Evolutionary conservation across 2,797 vertebrate species (phyloP).

Genomic region (Geotrypetes seraphini): DNA sequence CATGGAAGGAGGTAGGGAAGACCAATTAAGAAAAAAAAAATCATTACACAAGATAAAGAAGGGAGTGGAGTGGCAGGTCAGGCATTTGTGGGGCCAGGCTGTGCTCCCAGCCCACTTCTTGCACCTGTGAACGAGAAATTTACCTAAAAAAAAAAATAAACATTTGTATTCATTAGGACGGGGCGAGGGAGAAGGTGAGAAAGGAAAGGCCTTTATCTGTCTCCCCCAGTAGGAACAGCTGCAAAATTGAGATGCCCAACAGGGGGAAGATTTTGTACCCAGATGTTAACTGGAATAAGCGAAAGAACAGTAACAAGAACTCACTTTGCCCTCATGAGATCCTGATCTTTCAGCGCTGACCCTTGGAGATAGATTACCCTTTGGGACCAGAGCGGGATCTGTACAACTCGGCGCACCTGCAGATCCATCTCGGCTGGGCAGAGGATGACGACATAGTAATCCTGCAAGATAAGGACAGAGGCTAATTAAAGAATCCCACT

Average conservation of each 20-base stretch:
- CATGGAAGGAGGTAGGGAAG: neutral
- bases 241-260: too few relatives aligned
- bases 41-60: neutral
- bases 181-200: too few relatives aligned
- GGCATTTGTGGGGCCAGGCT: too few relatives aligned
- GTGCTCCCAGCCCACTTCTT: too few relatives aligned
- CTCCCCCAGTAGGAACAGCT: too few relatives aligned
- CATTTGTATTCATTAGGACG: too few relatives aligned
- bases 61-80: too few relatives aligned
- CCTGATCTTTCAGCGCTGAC: conserved; percentile 73
- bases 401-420: conserved; percentile 67
- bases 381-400: conserved; percentile 73
- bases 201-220: too few relatives aligned
- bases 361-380: conserved; percentile 76
- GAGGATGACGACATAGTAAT: conserved; percentile 75
- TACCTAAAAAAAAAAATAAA: too few relatives aligned
- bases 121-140: too few relatives aligned
- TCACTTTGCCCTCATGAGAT: conserved; percentile 77
- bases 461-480: conserved; percentile 28
- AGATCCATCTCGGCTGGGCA: conserved; percentile 75
- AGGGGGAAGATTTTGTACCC: too few relatives aligned
- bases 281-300: too few relatives aligned
- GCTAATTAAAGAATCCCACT: neutral
- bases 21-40: neutral
- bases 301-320: conserved; percentile 10